Evolutionary conservation across 2,888 invertebrate species (phyloP).

Genomic region (Cerastis leucographa): DNA sequence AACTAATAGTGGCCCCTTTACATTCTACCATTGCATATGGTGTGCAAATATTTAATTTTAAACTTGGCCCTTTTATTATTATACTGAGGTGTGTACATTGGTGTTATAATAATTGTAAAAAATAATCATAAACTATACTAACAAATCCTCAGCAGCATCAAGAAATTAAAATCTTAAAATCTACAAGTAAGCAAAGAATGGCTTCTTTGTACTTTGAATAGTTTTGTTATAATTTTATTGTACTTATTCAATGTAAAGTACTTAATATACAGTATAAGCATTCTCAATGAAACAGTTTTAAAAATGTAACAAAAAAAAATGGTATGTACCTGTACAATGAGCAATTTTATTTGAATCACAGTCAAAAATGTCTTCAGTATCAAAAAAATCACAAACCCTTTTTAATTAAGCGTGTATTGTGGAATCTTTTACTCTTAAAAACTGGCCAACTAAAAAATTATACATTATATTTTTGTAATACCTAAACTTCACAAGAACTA

Average conservation of each 20-base stretch:
- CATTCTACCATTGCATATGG: too few relatives aligned
- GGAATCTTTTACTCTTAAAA: constrained; percentile 3
- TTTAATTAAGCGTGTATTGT: constrained; percentile 28
- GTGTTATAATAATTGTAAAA: too few relatives aligned
- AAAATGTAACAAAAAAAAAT: constrained; percentile 42
- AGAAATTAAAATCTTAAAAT: too few relatives aligned
- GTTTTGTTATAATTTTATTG: not conserved
- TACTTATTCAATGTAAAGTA: not conserved
- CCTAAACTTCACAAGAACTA: not conserved
- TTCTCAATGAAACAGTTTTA: constrained; percentile 32
- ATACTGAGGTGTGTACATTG: too few relatives aligned
- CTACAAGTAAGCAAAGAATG: not conserved
- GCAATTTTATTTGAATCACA: constrained; percentile 72
- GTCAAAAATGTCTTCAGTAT: constrained; percentile 64
- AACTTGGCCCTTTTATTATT: too few relatives aligned
- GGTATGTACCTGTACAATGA: constrained; percentile 60
- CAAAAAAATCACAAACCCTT: constrained; percentile 56
- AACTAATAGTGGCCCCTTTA: too few relatives aligned
- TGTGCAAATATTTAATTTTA: too few relatives aligned
- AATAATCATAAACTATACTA: too few relatives aligned
- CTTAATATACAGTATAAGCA: not conserved
- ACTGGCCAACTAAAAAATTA: not conserved
- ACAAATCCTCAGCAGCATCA: too few relatives aligned
- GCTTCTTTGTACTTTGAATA: not conserved
- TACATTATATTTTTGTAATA: not conserved